Percentiles rank a stretch among this genome's conserved stretches.
Conservation (phyloP, 2,113 vertebrate genomes). For the Furnarius figulus region DNA sequence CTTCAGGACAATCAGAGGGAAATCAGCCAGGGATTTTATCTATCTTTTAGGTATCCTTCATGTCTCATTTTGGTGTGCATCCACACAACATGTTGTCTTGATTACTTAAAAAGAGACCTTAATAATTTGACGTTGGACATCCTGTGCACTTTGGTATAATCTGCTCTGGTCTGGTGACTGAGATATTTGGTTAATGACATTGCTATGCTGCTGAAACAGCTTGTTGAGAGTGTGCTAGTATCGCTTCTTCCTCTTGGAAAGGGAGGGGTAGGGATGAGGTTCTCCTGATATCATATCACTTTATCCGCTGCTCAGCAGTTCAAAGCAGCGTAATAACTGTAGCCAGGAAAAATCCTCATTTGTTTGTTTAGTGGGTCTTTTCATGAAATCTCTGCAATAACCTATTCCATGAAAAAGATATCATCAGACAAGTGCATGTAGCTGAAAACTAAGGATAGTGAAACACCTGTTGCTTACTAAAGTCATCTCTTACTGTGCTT, state of each 20-base stretch:
- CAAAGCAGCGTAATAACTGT: neutral
- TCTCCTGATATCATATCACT: neutral
- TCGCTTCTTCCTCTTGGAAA: neutral
- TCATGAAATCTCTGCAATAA: neutral
- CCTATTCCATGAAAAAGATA: neutral
- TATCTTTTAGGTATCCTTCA: neutral
- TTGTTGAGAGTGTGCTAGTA: neutral
- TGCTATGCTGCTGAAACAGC: neutral
- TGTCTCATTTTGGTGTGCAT: neutral
- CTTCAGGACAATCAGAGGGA: neutral
- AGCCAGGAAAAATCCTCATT: neutral
- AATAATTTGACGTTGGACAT: neutral
- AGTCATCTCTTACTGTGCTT: neutral
- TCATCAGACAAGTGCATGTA: neutral
- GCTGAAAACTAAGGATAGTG: neutral
- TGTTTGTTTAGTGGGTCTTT: neutral
- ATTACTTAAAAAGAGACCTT: neutral
- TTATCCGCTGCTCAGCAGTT: neutral
- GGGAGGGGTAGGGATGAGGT: neutral
- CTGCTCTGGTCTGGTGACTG: neutral
- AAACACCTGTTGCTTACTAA: neutral
- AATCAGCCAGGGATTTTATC: neutral
- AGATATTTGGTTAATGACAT: neutral
- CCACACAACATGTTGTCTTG: neutral
- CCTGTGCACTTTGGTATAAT: neutral